Evolutionary conservation across 2,113 vertebrate species (phyloP).

Genomic region (Prionailurus bengalensis): DNA sequence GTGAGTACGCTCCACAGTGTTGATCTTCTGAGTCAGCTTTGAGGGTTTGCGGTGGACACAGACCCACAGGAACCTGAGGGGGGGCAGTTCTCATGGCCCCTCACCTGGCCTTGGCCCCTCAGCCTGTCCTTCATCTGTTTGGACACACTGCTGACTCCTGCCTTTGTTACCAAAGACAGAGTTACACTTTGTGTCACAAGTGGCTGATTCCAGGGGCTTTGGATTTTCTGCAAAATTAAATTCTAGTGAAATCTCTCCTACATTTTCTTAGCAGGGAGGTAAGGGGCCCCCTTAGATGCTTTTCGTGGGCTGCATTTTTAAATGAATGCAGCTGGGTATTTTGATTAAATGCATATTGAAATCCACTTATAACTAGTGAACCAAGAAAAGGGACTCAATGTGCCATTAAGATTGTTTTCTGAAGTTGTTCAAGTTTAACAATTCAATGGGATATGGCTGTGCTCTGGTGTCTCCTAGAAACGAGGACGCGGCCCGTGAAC

Average conservation of each 20-base stretch:
- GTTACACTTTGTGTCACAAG: slow-evolving; percentile 1
- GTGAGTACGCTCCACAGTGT: accelerated
- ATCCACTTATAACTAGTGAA: slow-evolving; percentile 62
- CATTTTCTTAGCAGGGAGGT: slow-evolving; percentile 61
- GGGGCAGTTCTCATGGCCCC: accelerated
- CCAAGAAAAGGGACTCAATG: neutral
- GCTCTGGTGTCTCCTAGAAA: neutral
- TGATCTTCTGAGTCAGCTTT: neutral
- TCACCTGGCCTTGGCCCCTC: too few relatives aligned
- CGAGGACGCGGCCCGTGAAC: accelerated
- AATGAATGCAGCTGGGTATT: slow-evolving; percentile 70
- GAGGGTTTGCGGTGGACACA: neutral
- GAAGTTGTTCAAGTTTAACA: slow-evolving; percentile 26
- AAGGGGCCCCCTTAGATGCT: slow-evolving; percentile 17
- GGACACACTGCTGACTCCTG: neutral
- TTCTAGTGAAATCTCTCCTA: slow-evolving; percentile 20
- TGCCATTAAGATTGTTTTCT: slow-evolving; percentile 13
- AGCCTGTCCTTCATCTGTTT: neutral
- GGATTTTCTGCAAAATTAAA: slow-evolving; percentile 56
- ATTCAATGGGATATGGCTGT: neutral
- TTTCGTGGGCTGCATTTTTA: slow-evolving; percentile 45
- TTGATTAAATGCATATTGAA: slow-evolving; percentile 77
- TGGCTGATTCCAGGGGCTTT: slow-evolving; percentile 17
- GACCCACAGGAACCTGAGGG: too few relatives aligned
- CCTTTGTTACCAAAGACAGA: neutral